Conservation (phyloP, 2,113 vertebrate genomes). For the Otis tarda region DNA sequence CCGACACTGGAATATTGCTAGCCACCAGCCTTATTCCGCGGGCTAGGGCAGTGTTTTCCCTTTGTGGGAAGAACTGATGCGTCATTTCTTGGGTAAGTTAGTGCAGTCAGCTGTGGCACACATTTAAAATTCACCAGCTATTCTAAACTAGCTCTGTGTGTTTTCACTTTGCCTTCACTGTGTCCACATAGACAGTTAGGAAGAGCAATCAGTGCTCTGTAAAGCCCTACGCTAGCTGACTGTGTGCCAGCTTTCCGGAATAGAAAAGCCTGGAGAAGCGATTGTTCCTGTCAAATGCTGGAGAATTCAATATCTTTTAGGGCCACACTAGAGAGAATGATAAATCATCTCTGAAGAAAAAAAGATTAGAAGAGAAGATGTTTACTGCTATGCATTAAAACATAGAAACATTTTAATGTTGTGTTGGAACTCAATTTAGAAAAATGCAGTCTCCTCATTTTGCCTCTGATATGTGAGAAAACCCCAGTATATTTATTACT, state of each 20-base stretch:
- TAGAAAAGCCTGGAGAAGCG: background rate
- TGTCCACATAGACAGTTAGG: background rate
- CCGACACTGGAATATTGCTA: background rate
- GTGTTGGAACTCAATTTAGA: background rate
- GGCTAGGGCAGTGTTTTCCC: fast-evolving
- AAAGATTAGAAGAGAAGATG: background rate
- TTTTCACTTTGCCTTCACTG: background rate
- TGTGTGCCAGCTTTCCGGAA: background rate
- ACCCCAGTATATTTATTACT: background rate
- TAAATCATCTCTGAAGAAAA: background rate
- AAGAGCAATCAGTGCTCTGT: background rate
- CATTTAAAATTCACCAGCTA: background rate
- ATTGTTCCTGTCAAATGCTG: background rate
- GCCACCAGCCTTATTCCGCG: background rate
- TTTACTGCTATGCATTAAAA: background rate
- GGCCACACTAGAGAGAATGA: background rate
- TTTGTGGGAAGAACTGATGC: background rate
- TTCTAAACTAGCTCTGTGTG: background rate
- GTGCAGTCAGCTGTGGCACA: background rate
- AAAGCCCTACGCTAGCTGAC: background rate
- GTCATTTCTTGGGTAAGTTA: background rate
- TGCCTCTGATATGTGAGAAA: background rate
- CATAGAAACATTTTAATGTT: background rate
- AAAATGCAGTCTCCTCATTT: background rate
- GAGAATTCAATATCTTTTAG: background rate